phyloP scores from a whole-genome alignment of 1,140 invertebrate genomes.

The Berghia stephanieae region DNA sequence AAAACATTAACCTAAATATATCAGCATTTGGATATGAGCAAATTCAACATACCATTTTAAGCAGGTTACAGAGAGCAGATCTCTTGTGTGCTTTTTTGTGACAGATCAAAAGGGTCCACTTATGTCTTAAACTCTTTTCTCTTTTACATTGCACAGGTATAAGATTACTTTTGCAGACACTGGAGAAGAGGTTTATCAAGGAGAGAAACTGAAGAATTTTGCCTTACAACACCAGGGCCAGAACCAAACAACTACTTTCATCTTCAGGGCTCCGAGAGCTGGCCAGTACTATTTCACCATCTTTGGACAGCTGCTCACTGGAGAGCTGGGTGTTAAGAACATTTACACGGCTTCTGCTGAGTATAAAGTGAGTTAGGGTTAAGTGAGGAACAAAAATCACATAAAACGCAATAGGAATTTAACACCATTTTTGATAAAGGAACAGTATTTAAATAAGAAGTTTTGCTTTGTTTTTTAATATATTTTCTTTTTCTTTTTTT shows the following conservation, averaged over 20 bases:
- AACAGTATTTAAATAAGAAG: background rate
- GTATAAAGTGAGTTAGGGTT: slow-evolving; percentile 61
- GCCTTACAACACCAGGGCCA: slow-evolving; percentile 63
- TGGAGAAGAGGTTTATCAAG: slow-evolving; percentile 58
- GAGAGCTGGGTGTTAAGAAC: slow-evolving; percentile 61
- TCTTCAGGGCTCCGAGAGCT: slow-evolving; percentile 60
- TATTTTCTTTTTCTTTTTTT: too few relatives aligned
- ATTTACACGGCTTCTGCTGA: slow-evolving; percentile 65
- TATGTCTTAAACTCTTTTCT: too few relatives aligned
- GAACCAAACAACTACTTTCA: slow-evolving; percentile 60
- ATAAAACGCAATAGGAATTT: too few relatives aligned
- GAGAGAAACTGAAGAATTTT: slow-evolving; percentile 63
- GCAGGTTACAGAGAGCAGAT: too few relatives aligned
- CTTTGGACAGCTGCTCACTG: slow-evolving; percentile 62
- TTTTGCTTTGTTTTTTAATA: background rate
- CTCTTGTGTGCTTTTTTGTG: too few relatives aligned
- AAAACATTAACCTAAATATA: too few relatives aligned
- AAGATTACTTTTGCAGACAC: slow-evolving; percentile 61
- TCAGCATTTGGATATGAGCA: too few relatives aligned
- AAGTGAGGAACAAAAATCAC: too few relatives aligned
- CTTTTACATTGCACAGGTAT: slow-evolving; percentile 38
- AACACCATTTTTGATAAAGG: too few relatives aligned
- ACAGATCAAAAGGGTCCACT: too few relatives aligned
- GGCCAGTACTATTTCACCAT: slow-evolving; percentile 67
- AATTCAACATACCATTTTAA: too few relatives aligned